Conservation (phyloP, 1,140 invertebrate species). For the Pygmarrhopalites habei region DNA sequence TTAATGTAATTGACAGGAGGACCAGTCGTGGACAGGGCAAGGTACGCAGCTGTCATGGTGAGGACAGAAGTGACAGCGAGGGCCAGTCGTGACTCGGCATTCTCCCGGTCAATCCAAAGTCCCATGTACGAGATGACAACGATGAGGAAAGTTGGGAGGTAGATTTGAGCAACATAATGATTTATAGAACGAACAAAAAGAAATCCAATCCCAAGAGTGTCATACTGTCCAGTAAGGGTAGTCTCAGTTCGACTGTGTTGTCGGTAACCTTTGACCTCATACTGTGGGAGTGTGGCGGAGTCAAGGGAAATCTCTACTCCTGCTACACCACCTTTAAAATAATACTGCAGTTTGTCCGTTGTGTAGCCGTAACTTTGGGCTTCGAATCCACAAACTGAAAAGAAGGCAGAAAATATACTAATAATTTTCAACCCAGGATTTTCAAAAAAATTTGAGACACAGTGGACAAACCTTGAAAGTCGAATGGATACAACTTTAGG, state of each 20-base stretch:
- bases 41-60: slow-evolving; percentile 50
- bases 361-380: slow-evolving; percentile 26
- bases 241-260: neutral
- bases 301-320: neutral
- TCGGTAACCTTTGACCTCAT: slow-evolving; percentile 4
- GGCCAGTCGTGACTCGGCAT: neutral
- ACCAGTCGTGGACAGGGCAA: slow-evolving; percentile 47
- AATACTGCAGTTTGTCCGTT: neutral
- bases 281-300: neutral
- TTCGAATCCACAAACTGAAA: slow-evolving; percentile 25
- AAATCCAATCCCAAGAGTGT: slow-evolving; percentile 51
- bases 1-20: slow-evolving; percentile 49
- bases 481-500: slow-evolving; percentile 53
- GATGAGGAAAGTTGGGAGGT: slow-evolving; percentile 52
- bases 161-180: slow-evolving; percentile 51
- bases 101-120: slow-evolving; percentile 39
- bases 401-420: no score
- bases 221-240: slow-evolving; percentile 50
- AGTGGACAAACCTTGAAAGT: no score
- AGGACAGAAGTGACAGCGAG: slow-evolving; percentile 35
- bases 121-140: slow-evolving; percentile 48
- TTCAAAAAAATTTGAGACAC: no score
- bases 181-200: slow-evolving; percentile 51
- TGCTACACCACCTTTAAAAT: neutral
- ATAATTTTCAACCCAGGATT: no score